Evolutionary conservation across 2,113 vertebrate genomes (phyloP).

Genomic region (Mus spicilegus): DNA sequence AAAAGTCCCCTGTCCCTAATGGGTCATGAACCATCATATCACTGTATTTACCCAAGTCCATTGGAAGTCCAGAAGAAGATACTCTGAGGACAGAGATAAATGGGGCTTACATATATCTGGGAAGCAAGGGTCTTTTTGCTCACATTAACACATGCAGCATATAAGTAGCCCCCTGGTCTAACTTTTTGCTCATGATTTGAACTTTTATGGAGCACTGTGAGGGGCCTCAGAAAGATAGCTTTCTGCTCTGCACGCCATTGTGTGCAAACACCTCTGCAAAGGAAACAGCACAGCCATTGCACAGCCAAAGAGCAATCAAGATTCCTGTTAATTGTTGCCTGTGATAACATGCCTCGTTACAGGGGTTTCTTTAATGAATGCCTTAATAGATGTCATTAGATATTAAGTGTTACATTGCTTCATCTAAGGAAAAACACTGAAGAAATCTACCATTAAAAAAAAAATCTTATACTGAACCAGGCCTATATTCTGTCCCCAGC

Average conservation of each 20-base stretch:
- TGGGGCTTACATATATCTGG: neutral
- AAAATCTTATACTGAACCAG: neutral
- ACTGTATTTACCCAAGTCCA: neutral
- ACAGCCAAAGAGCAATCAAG: slow-evolving; percentile 33
- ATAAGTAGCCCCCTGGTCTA: neutral
- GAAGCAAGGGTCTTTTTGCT: neutral
- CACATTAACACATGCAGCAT: accelerated
- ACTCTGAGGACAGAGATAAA: neutral
- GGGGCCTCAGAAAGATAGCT: neutral
- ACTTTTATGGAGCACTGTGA: neutral
- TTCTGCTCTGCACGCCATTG: neutral
- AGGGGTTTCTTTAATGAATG: slow-evolving; percentile 77
- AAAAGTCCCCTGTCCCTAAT: neutral
- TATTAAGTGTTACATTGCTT: slow-evolving; percentile 67
- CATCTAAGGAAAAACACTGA: slow-evolving; percentile 59
- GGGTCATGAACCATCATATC: neutral
- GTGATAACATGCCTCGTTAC: slow-evolving; percentile 64
- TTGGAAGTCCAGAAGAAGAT: neutral
- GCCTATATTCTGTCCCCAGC: neutral
- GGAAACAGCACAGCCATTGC: neutral
- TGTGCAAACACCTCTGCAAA: neutral
- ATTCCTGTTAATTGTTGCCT: slow-evolving; percentile 65
- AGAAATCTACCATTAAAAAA: slow-evolving; percentile 22
- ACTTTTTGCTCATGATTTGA: neutral
- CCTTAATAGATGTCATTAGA: slow-evolving; percentile 74